Base-by-base conservation (phyloP, 2,888 invertebrate genomes). In the Caenorhabditis plicata region DNA sequence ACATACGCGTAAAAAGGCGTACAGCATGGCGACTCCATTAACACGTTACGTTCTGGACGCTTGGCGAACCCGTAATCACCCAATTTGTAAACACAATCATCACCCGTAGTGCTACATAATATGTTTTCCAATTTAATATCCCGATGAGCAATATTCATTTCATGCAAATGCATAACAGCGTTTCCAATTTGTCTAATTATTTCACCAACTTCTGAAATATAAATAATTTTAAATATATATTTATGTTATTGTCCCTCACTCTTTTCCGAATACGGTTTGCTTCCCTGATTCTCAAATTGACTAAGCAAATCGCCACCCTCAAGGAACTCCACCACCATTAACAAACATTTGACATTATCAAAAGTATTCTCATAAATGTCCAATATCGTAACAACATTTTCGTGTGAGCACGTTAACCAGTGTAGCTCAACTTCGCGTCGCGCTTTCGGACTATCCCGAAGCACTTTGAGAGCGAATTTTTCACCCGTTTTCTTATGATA, bases 61-160 rank as follows among this genome's bases (percentile, higher is more conserved):
- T 99, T 99, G 15, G 98, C 96, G 85, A 99, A 98, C 19, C 98
- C 98, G 84, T 98, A 99, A 84, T 99, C 98, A 3, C 95, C 98
- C 77, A 98, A 84, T 83, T 98, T 98, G 64, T 98, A 86, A 60
- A 89, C 86, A n/a, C 90, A 93, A 87, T 88, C 81, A 85, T 86
- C 76, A 86, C 88, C 29, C 50, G 68, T 68, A 48, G 73, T 56
- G 41, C 74, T 75, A 50, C 49, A 96, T 1, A 96, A 85, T 45
- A 98, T 85, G 84, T 98, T 96, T 84, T 96, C 96, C 29, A 85
- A 84, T 55, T 75, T 75, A 51, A 75, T 74, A 55, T 73, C 71
- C 25, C 78, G 62, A 64, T 79, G 79, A 25, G 96, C 96, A 71
- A 98, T 95, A 83, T 95, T 89, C 80, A 89, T 88, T 81, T 90